Percentiles rank a stretch among this genome's conserved stretches.
These are phyloP conservation scores for Myotis planiceps DNA, from an alignment of 2,797 vertebrate genomes.

Conservation along the genomic window DNA sequence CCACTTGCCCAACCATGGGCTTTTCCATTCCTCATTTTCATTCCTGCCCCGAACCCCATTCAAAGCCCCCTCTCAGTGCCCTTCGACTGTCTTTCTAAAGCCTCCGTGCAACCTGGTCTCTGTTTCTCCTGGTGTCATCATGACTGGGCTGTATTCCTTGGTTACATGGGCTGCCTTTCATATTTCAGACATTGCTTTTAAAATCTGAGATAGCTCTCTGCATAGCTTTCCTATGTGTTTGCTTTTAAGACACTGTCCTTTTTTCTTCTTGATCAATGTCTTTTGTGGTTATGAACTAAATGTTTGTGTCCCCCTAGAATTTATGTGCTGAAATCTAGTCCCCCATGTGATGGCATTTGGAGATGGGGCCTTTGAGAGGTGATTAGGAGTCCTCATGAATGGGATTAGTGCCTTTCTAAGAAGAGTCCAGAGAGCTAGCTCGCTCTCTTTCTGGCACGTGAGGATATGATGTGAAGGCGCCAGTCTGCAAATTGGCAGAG, in stretches of 20 bases:
- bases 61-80: not conserved
- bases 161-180: not conserved
- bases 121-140: not conserved
- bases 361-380: not conserved
- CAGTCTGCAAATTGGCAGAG: not conserved
- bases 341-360: not conserved
- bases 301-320: not conserved
- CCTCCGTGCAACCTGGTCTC: not conserved
- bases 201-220: not conserved
- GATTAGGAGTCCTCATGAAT: not conserved
- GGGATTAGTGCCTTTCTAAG: not conserved
- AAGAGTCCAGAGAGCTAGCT: not conserved
- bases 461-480: not conserved
- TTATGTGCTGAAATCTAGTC: not conserved
- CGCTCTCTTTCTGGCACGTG: not conserved
- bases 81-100: not conserved
- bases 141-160: not conserved
- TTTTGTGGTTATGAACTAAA: not conserved
- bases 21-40: not conserved
- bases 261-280: not conserved
- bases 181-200: slow-evolving; percentile 32
- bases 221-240: not conserved
- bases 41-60: not conserved
- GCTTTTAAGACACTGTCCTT: not conserved
- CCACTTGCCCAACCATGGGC: not conserved